Percentiles rank a stretch among this genome's conserved stretches.
Evolutionary conservation across 2,888 invertebrate species (phyloP).

Genomic region (Choristoneura rosaceana): DNA sequence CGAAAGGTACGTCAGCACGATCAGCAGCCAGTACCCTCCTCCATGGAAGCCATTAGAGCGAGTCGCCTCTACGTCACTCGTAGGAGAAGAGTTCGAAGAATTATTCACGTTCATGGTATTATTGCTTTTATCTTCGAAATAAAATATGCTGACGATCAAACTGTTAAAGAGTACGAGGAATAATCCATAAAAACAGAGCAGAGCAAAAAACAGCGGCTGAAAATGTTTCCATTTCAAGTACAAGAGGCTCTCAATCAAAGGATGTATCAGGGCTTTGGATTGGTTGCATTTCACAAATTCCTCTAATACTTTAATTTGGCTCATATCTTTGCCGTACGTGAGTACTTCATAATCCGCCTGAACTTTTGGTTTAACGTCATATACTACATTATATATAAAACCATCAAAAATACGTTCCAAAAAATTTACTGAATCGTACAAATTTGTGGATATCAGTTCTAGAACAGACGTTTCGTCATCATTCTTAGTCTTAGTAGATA

Average conservation of each 20-base stretch:
- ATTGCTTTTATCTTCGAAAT: not conserved
- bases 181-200: conserved; percentile 8
- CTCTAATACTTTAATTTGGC: conserved; percentile 19
- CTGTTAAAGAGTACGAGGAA: conserved; percentile 10
- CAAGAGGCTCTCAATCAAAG: conserved; percentile 17
- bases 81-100: not conserved
- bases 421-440: not conserved
- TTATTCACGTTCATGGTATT: not conserved
- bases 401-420: conserved; percentile 13
- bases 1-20: not conserved
- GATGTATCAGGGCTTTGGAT: conserved; percentile 14
- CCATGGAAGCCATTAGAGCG: not conserved
- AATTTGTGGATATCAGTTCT: conserved; percentile 7
- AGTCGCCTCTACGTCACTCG: not conserved
- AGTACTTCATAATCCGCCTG: not conserved
- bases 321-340: not conserved
- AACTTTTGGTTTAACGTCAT: not conserved
- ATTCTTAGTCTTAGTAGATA: conserved; percentile 11
- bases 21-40: not conserved
- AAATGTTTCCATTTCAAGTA: conserved; percentile 18
- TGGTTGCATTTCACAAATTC: conserved; percentile 21
- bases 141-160: conserved; percentile 6
- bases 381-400: not conserved
- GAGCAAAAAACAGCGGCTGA: not conserved
- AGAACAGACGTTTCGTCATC: not conserved